phyloP scores from a whole-genome alignment of 1,140 invertebrate genomes.

The Atta cephalotes region DNA sequence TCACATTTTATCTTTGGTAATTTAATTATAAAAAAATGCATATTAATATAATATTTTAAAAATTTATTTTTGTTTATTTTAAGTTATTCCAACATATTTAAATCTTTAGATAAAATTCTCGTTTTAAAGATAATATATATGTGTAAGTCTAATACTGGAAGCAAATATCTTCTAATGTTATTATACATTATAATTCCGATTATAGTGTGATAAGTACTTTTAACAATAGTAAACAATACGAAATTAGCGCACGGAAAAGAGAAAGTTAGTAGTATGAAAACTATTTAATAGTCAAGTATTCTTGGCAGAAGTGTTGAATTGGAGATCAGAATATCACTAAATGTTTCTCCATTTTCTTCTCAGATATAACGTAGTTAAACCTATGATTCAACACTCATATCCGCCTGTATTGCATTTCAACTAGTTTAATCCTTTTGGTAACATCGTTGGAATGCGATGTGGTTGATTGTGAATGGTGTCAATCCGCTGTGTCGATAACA shows the following conservation, averaged over 20 bases:
- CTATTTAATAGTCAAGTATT: constrained; percentile 36
- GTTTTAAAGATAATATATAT: not conserved
- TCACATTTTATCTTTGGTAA: constrained; percentile 18
- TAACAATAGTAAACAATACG: constrained; percentile 21
- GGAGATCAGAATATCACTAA: not conserved
- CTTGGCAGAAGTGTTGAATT: constrained; percentile 15
- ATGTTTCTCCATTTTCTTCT: constrained; percentile 7
- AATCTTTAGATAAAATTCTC: not conserved
- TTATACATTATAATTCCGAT: not conserved
- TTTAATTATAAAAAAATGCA: not conserved
- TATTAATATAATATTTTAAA: not conserved
- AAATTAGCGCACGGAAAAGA: constrained; percentile 13
- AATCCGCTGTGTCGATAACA: constrained; percentile 33
- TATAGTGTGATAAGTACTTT: not conserved
- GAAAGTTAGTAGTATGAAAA: constrained; percentile 15
- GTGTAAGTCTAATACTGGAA: not conserved
- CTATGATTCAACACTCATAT: constrained; percentile 9
- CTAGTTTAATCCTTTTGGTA: constrained; percentile 40
- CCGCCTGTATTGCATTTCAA: not conserved
- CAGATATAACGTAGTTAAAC: not conserved
- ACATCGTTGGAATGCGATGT: constrained; percentile 28
- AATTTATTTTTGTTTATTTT: not conserved
- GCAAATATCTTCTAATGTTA: not conserved
- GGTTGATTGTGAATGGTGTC: constrained; percentile 18
- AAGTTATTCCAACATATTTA: not conserved